Evolutionary conservation across 2,888 invertebrate species (phyloP), one percentile per base, ranked within the genome.

Genomic region (Andricus quercusramuli): DNA sequence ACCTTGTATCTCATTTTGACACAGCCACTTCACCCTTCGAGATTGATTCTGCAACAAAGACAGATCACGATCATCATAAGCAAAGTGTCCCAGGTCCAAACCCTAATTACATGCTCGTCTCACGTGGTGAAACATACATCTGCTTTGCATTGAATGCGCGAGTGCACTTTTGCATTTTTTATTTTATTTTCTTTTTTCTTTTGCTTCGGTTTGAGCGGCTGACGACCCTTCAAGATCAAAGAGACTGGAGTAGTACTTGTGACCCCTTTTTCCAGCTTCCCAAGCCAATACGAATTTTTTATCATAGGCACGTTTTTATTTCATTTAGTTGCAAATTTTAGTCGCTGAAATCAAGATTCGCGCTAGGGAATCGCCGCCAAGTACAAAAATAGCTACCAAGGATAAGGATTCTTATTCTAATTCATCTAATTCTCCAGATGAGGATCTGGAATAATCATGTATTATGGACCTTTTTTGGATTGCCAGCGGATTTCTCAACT

Each of bases 1-100:
- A 91, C 91, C 90, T 91, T 91, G 85, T 91, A 91, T 80, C 88
- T 89, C 91, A 91, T 91, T 82, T 86, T 89, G 74, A 83, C 78
- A 64, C 47, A 66, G 66, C 22, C 77, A 64, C 62, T 82, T 67
- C 29, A 37, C 44, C n/a, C 77, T 74, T 82, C 80, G 47, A 78
- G 79, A 77, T 66, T 78, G 79, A 78, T 80, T 82, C 89, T 90
- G 87, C 76, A 89, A 87, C 87, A 89, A 85, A 89, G 83, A 77
- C 83, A 68, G 78, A 82, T 80, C 79, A 65, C 77, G 84, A 85
- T 84, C 83, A 84, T 80, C 81, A 64, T 78, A 44, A 80, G 80
- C 65, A 80, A 78, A 68, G 76, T 81, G 62, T 47, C 77, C 25
- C 59, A 47, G 56, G 74, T 80, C 78, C 80, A 78, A 68, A 44